phyloP scores from a whole-genome alignment of 2,797 vertebrate species.

The Macropodus opercularis region DNA sequence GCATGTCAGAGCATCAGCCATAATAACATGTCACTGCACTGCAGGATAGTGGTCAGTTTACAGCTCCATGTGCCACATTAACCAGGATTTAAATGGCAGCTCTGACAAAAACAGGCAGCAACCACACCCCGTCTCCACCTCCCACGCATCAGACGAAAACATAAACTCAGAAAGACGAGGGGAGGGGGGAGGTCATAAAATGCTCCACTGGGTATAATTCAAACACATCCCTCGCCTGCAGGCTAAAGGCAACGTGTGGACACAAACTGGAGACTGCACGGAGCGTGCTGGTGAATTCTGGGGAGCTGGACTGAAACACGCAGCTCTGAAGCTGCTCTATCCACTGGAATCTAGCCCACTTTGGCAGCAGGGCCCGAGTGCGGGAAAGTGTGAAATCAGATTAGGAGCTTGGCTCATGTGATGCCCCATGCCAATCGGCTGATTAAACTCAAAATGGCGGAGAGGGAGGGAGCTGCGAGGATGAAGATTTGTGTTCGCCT shows the following conservation, averaged over 20 bases:
- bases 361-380: constrained; percentile 67
- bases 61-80: constrained; percentile 26
- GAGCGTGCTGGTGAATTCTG: constrained; percentile 1
- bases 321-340: constrained; percentile 42
- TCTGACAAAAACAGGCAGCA: constrained; percentile 40
- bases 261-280: constrained; percentile 6
- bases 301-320: constrained; percentile 13
- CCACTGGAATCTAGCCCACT: constrained; percentile 68
- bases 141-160: constrained; percentile 70
- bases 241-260: constrained; percentile 21
- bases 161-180: constrained; percentile 52
- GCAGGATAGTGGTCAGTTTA: constrained; percentile 32
- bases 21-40: constrained; percentile 27
- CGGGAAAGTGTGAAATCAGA: constrained; percentile 82
- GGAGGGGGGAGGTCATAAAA: constrained; percentile 35
- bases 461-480: constrained; percentile 15
- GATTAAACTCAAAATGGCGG: constrained; percentile 79
- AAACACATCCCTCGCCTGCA: constrained; percentile 59
- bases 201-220: constrained; percentile 50
- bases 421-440: constrained; percentile 77
- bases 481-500: constrained; percentile 22
- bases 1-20: constrained; percentile 18
- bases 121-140: constrained; percentile 69
- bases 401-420: constrained; percentile 81
- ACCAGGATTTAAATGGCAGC: constrained; percentile 40